Conservation (phyloP, 2,888 invertebrate species). For the Epirrita christyi region DNA sequence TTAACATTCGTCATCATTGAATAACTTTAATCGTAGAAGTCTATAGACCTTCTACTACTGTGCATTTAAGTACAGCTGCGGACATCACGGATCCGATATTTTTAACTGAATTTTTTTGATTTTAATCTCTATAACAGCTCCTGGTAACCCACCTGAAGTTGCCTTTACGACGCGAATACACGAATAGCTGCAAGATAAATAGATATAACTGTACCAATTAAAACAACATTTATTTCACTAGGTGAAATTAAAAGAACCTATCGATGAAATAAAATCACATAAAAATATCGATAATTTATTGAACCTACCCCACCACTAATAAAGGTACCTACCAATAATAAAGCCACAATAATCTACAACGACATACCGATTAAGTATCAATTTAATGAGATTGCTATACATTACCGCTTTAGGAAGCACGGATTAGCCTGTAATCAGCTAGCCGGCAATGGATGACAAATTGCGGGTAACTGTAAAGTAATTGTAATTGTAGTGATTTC, state of each 20-base stretch:
- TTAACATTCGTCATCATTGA: no score
- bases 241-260: background rate
- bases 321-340: slow-evolving; percentile 21
- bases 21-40: no score
- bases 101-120: no score
- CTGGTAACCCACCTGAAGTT: no score
- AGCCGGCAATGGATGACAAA: slow-evolving; percentile 21
- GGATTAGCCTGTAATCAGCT: slow-evolving; percentile 39
- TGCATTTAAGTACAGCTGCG: no score
- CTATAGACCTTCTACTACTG: no score
- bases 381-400: slow-evolving; percentile 40
- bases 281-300: slow-evolving; percentile 7
- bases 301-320: slow-evolving; percentile 21
- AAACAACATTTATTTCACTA: no score
- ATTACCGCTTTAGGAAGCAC: slow-evolving; percentile 41
- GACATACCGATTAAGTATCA: slow-evolving; percentile 34
- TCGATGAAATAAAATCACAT: background rate
- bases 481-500: background rate
- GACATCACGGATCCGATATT: no score
- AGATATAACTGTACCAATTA: no score
- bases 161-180: no score
- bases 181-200: no score
- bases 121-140: no score
- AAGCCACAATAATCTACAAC: slow-evolving; percentile 34
- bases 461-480: slow-evolving; percentile 8